These are phyloP conservation scores for Tachycineta bicolor DNA, from an alignment of 2,113 vertebrate species.

Conservation along the genomic window DNA sequence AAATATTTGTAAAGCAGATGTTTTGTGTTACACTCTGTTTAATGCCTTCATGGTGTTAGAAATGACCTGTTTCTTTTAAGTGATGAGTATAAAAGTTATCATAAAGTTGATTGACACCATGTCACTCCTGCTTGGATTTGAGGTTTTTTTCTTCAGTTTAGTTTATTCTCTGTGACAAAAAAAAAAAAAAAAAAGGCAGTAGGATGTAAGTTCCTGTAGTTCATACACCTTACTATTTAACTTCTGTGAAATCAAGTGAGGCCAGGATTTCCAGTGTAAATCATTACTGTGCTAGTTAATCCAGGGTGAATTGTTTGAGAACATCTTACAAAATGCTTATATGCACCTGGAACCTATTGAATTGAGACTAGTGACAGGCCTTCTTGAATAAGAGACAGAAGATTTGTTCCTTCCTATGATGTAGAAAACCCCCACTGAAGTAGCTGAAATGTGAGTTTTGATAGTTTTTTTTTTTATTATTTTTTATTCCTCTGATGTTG, in stretches of 20 bases:
- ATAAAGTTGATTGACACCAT: conserved; percentile 29
- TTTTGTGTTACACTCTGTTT: conserved; percentile 7
- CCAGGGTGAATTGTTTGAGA: not conserved
- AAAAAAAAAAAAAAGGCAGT: not conserved
- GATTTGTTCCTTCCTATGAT: not conserved
- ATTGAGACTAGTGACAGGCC: not conserved
- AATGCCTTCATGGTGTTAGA: not conserved
- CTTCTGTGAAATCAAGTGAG: not conserved
- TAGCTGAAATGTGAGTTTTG: not conserved
- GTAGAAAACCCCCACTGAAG: not conserved
- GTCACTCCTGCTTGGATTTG: not conserved
- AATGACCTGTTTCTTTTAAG: conserved; percentile 8
- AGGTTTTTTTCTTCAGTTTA: not conserved
- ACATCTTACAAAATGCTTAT: not conserved
- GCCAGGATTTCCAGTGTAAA: not conserved
- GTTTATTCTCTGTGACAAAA: not conserved
- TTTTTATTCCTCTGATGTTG: not conserved
- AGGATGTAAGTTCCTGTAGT: conserved; percentile 1
- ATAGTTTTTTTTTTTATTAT: not conserved
- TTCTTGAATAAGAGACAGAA: not conserved
- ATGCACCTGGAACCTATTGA: not conserved
- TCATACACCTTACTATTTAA: not conserved
- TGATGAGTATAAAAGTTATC: not conserved
- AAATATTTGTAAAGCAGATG: not conserved
- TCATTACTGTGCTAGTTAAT: not conserved